A percentile compares a stretch with the other conserved stretches of the same genome.
phyloP scores from a whole-genome alignment of 2,888 invertebrate species.

The Dryocosmus kuriphilus region DNA sequence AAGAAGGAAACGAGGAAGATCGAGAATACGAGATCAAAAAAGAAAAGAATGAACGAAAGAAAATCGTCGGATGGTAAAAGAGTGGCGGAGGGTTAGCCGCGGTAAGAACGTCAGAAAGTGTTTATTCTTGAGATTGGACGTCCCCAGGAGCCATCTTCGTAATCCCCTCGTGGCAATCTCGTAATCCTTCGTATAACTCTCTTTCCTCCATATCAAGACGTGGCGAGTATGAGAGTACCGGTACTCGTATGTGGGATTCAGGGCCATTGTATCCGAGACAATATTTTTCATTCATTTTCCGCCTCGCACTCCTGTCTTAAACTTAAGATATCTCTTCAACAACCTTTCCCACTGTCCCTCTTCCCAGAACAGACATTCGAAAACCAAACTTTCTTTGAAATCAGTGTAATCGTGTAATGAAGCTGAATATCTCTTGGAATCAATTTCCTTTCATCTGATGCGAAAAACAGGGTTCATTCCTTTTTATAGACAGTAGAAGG shows the following conservation, averaged over 20 bases:
- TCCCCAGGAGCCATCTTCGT: conserved; percentile 75
- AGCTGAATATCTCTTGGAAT: not conserved
- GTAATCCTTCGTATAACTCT: conserved; percentile 76
- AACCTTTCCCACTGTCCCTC: not conserved
- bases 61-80: conserved; percentile 46
- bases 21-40: conserved; percentile 51
- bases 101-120: conserved; percentile 74
- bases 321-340: no score
- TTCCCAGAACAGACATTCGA: not conserved
- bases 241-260: conserved; percentile 59
- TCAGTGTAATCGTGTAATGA: not conserved
- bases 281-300: conserved; percentile 70
- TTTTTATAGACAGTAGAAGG: not conserved
- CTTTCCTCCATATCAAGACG: conserved; percentile 56
- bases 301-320: not conserved
- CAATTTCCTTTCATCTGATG: not conserved
- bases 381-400: not conserved
- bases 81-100: conserved; percentile 47
- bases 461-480: not conserved
- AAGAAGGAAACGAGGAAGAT: conserved; percentile 45
- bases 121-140: conserved; percentile 78
- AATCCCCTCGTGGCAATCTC: conserved; percentile 77
- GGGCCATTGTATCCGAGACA: conserved; percentile 65
- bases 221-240: conserved; percentile 58
- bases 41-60: conserved; percentile 46